These are phyloP conservation scores for Pentamera pediparva DNA, from an alignment of 53 echinoderm and acorn worm genomes.

Conservation along the genomic window DNA sequence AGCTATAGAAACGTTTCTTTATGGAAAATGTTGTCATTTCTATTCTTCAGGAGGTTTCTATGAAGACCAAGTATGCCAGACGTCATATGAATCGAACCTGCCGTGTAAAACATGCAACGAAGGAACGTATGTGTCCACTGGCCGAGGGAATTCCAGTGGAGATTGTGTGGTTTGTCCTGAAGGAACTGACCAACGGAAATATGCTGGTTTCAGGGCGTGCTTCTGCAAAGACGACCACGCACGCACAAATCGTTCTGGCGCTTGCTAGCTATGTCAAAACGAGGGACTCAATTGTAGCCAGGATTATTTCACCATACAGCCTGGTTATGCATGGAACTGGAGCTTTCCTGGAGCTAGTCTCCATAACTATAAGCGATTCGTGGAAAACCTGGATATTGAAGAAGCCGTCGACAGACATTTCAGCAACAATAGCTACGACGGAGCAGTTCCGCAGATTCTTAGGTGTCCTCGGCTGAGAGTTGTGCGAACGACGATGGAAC, in stretches of 20 bases:
- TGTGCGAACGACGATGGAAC: neutral
- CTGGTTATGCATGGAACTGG: conserved; percentile 18
- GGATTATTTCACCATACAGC: neutral
- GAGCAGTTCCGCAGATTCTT: neutral
- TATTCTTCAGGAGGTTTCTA: too few species aligned
- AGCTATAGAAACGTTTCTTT: too few species aligned
- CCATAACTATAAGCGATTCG: neutral
- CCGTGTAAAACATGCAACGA: conserved; percentile 7
- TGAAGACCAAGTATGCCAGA: too few species aligned
- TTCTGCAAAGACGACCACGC: conserved; percentile 1
- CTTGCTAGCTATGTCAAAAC: neutral
- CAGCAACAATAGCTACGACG: neutral
- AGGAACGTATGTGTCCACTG: neutral
- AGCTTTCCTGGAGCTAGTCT: neutral
- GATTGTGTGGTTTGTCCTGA: conserved; percentile 14
- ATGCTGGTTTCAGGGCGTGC: conserved; percentile 12
- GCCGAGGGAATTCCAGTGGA: neutral
- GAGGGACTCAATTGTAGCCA: conserved; percentile 3
- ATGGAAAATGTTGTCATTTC: too few species aligned
- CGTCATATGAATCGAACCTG: too few species aligned
- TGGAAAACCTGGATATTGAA: neutral
- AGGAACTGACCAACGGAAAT: neutral
- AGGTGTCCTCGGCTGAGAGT: neutral
- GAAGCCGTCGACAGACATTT: too few species aligned
- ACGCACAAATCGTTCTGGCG: conserved; percentile 2